phyloP scores from a whole-genome alignment of 2,888 invertebrate species.

The Parnassius orleans region DNA sequence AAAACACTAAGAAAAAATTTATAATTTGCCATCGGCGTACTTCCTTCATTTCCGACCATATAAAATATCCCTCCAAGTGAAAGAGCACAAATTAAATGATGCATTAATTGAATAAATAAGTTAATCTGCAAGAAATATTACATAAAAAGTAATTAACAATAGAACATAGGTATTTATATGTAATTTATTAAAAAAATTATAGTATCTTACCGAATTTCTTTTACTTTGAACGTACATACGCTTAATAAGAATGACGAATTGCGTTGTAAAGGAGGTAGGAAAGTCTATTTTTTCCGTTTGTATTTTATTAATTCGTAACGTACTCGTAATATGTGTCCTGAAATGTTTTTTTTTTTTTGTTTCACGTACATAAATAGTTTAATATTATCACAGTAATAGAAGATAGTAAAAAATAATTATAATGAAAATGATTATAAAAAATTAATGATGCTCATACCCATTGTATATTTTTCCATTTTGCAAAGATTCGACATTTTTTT shows the following conservation, averaged over 20 bases:
- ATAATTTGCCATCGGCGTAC: constrained; percentile 78
- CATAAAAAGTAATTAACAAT: too few relatives aligned
- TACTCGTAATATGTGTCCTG: constrained; percentile 38
- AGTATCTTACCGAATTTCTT: constrained; percentile 69
- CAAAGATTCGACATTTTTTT: constrained; percentile 56
- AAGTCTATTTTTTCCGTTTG: constrained; percentile 61
- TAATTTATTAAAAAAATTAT: too few relatives aligned
- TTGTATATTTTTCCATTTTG: constrained; percentile 62
- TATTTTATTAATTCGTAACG: constrained; percentile 60
- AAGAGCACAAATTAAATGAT: constrained; percentile 74
- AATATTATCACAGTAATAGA: not conserved
- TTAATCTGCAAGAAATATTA: constrained; percentile 17
- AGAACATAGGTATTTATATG: too few relatives aligned
- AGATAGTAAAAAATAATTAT: not conserved
- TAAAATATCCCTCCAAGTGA: constrained; percentile 79
- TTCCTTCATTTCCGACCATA: constrained; percentile 78
- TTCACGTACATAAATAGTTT: too few relatives aligned
- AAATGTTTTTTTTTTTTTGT: not conserved
- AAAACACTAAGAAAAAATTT: constrained; percentile 79
- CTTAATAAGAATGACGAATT: constrained; percentile 70
- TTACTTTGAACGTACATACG: constrained; percentile 76
- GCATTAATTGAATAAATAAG: constrained; percentile 69
- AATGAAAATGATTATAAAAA: not conserved
- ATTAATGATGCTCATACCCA: constrained; percentile 47
- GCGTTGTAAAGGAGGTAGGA: constrained; percentile 73